Base-by-base conservation (phyloP, 2,113 vertebrate species). In the Eurypyga helias region DNA sequence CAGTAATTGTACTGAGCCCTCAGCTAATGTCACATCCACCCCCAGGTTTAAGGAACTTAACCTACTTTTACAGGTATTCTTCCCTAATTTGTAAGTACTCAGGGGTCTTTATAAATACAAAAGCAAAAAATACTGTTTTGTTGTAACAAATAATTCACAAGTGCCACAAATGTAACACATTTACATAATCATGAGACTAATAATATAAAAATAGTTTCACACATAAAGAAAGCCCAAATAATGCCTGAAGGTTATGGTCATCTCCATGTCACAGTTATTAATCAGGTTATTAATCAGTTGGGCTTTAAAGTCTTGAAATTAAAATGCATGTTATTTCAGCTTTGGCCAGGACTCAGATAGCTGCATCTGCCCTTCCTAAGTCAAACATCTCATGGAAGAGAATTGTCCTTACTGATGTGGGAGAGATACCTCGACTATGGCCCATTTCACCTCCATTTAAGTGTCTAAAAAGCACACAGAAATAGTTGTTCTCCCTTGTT, bases 31-130 rank as follows among this genome's bases (percentile, higher is more conserved):
- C 65, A 82, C 16, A 66, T 73, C 60, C 23, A 70, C 31, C 24
- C 21, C 65, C 33, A 78, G 31, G 11, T 60, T 60, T 95, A 52
- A 84, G 73, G 25, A 87, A 60, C 51, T 81, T 94, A 85, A 85
- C 45, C 55, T 78, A 43, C 23, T 38, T 85, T 90, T 82, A 61
- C 41, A 61, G 54, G n/a, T 66, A 15, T 51, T 77, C 71, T 58
- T 81, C 70, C 29, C 26, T 65, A 43, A 66, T 73, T 72, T 73
- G 29, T 33, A 82, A 26, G 31, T 64, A 55, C 34, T 75, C 10
- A 33, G 11, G 13, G 11, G 7, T 57, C 33, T 69, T 66, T 48
- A 65, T 60, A 64, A 75, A 65, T 10, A 33, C 1, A 5, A 79
- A 64, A 70, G 13, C 4, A n/a, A 64, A 64, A 60, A 49, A 55